Conservation (phyloP, 2,797 vertebrate species). For the Myripristis jacobus region DNA sequence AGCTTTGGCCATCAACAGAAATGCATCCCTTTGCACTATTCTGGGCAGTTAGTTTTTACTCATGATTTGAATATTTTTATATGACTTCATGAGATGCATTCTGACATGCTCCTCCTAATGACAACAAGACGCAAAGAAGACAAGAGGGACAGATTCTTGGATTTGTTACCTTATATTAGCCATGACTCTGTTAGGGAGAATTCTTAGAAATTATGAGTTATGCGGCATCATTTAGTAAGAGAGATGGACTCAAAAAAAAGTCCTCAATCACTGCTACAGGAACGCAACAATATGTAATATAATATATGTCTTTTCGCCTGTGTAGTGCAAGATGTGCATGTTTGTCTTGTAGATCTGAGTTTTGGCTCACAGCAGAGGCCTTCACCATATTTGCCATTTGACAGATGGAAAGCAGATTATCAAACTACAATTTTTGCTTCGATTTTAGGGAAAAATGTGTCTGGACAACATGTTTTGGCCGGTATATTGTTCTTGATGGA, state of each 20-base stretch:
- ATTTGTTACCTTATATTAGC: no score
- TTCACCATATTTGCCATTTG: conserved; percentile 24
- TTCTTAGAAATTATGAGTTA: no score
- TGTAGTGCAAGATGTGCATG: no score
- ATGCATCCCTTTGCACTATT: conserved; percentile 39
- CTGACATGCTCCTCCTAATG: neutral
- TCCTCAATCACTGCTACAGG: conserved; percentile 7
- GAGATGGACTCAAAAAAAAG: conserved; percentile 6
- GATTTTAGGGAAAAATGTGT: neutral
- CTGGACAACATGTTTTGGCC: no score
- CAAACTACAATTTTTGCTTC: neutral
- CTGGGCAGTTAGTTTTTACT: conserved; percentile 42
- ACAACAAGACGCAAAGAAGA: neutral
- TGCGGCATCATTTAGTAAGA: neutral
- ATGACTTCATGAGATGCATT: conserved; percentile 3
- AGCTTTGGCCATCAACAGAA: conserved; percentile 51
- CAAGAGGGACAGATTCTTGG: no score
- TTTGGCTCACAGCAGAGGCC: neutral
- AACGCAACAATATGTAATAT: conserved; percentile 5
- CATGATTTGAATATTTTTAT: conserved; percentile 49
- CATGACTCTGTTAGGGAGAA: no score
- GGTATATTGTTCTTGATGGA: no score
- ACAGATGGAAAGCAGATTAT: conserved; percentile 2
- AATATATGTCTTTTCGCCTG: no score
- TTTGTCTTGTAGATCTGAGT: neutral